Percentiles rank a stretch among this genome's conserved stretches.
These are phyloP conservation scores for Phalanger gymnotis DNA, from an alignment of 2,797 vertebrate genomes.

Conservation along the genomic window DNA sequence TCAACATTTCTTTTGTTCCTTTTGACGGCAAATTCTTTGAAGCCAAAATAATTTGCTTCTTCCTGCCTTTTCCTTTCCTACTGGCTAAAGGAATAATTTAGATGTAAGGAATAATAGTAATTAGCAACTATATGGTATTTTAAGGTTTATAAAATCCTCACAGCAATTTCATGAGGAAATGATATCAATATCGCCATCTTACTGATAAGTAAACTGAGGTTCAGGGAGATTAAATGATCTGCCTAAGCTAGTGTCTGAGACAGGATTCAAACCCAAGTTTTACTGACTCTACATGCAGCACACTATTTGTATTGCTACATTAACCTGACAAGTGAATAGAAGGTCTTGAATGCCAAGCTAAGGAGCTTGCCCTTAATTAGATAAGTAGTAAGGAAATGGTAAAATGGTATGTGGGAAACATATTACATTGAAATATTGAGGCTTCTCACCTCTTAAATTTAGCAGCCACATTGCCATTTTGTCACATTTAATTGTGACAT, in stretches of 20 bases:
- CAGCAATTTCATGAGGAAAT: background rate
- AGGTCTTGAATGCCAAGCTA: background rate
- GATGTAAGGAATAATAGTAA: constrained; percentile 35
- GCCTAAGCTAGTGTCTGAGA: background rate
- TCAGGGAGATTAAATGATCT: background rate
- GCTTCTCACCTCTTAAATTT: background rate
- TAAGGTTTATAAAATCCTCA: background rate
- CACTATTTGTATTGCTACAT: background rate
- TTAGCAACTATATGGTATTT: background rate
- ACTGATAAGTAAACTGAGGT: background rate
- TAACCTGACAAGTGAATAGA: background rate
- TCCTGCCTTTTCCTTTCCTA: background rate
- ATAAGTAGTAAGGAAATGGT: background rate
- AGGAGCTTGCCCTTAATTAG: background rate
- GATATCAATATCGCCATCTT: background rate
- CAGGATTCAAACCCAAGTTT: background rate
- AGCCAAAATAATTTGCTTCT: constrained; percentile 67
- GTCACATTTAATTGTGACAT: background rate
- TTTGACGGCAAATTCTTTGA: constrained; percentile 61
- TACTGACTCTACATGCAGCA: background rate
- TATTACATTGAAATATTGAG: background rate
- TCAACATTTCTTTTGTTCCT: constrained; percentile 45
- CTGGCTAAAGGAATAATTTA: constrained; percentile 62
- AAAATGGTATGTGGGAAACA: background rate
- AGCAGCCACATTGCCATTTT: background rate